A percentile compares a stretch with the other conserved stretches of the same genome.
These are phyloP conservation scores for Pagetopsis macropterus DNA, from an alignment of 2,797 vertebrate genomes.

Conservation along the genomic window DNA sequence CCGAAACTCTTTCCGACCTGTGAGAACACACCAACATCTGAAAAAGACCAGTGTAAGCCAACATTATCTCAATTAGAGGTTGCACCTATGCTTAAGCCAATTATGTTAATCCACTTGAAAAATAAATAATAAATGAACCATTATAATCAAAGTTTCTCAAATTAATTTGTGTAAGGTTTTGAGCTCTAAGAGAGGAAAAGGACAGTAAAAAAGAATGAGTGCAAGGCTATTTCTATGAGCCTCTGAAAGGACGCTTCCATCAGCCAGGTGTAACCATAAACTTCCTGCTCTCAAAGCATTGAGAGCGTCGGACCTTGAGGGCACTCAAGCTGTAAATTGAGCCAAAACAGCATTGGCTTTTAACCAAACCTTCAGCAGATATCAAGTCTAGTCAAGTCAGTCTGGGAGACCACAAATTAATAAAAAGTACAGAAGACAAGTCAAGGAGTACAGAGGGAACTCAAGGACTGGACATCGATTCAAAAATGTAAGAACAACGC, in stretches of 20 bases:
- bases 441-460: conserved; percentile 25
- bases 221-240: conserved; percentile 43
- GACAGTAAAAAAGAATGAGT: conserved; percentile 28
- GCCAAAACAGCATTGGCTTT: conserved; percentile 60
- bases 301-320: conserved; percentile 60
- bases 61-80: conserved; percentile 51
- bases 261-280: conserved; percentile 51
- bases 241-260: conserved; percentile 44
- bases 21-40: conserved; percentile 20
- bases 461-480: conserved; percentile 18
- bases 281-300: conserved; percentile 48
- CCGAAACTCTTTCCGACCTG: conserved; percentile 20
- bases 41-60: conserved; percentile 19
- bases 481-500: conserved; percentile 6
- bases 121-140: conserved; percentile 57
- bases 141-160: conserved; percentile 26
- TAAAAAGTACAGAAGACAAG: neutral
- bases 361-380: conserved; percentile 46
- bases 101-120: conserved; percentile 54
- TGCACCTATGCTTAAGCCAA: conserved; percentile 59
- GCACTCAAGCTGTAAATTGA: conserved; percentile 66
- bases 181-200: conserved; percentile 15
- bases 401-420: conserved; percentile 11
- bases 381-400: conserved; percentile 35
- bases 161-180: conserved; percentile 18